Evolutionary conservation across 2,113 vertebrate genomes (phyloP), one percentile per base, ranked within the genome.

Genomic region (Laterallus jamaicensis): DNA sequence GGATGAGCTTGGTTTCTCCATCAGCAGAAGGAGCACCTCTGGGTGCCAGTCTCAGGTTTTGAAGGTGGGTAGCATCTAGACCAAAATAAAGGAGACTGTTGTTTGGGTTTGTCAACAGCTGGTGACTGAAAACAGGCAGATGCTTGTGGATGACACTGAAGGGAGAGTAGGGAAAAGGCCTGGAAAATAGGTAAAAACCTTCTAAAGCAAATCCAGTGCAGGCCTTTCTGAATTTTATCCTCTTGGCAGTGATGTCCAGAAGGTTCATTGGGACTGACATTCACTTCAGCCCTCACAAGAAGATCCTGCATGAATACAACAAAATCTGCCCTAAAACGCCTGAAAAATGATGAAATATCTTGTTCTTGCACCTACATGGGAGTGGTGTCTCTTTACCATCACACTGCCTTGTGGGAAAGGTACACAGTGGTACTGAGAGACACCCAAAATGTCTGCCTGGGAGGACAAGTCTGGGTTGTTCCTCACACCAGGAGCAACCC

Each of bases 321-420:
- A 0, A 50, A 50, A 59, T 35, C 50, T 29, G 9, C 60, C 62
- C 28, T 63, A 64, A 52, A 86, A 67, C 47, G n/a, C 26, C 49
- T 79, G 35, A 75, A 58, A 84, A 79, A 74, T 8, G 39, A 47
- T n/a, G 32, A 15, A 7, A 8, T 47, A 22, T 67, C 39, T 56
- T 21, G n/a, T 77, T 88, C 73, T 81, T 40, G 10, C 17, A 62
- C 60, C 47, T 62, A 39, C 7, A 10, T 62, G 40, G 21, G 24
- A 83, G 16, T 11, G 39, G 47, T 15, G 21, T 5, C 40, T 86
- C 73, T 69, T 83, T 70, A 49, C 7, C n/a, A 18, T 35, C n/a
- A 62, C 73, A 52, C 21, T 0, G 0, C 12, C 16, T 29, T 2
- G 5, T 21, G 63, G 32, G 52, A 87, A 74, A 80, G 10, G 32